Evolutionary conservation across 2,113 vertebrate species (phyloP), one percentile per base, ranked within the genome.

Genomic region (Peromyscus californicus): DNA sequence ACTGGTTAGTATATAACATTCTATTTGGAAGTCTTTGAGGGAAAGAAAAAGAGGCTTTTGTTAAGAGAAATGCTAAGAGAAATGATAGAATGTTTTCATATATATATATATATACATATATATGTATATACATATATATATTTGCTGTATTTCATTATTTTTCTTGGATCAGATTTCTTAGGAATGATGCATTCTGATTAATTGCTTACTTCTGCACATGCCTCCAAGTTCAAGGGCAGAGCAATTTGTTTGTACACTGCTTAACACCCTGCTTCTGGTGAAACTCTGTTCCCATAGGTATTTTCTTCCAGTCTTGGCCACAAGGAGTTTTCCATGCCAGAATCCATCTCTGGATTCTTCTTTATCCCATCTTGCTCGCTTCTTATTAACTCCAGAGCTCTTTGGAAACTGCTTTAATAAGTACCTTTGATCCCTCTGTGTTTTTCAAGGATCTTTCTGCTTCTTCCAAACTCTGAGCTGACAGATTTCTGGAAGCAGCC

Each of bases 301-400:
- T 36, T 31, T 75, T 93, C 65, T 87, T 90, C 57, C 36, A 57
- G 67, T 84, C 45, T 87, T 92, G 67, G 79, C 67, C 42, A 96
- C 31, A 67, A 67, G 36, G 42, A 59, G 24, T 93, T 94, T 96
- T 94, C 76, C 57, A 36, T 42, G 63, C 75, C 59, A 65, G 24
- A 90, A 33, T 76, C 63, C 8, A 17, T 59, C 21, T 94, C 87
- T 92, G 63, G 69, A 86, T 61, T 96, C 78, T n/a, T 95, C 90
- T 88, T 48, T 57, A 48, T 83, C 31, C 39, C 8, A 84, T 90
- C 51, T 97, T 89, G 57, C 95, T 91, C 88, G 88, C 61, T 95
- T 93, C 78, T 97, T 89, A 95, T 95, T 95, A 97, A 97, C 91
- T 59, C 24, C 95, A 97, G 93, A 89, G 33, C 51, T 87, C 75